These are phyloP conservation scores for Brachionus koreanus DNA, from an alignment of 1,140 invertebrate genomes.

Conservation along the genomic window DNA sequence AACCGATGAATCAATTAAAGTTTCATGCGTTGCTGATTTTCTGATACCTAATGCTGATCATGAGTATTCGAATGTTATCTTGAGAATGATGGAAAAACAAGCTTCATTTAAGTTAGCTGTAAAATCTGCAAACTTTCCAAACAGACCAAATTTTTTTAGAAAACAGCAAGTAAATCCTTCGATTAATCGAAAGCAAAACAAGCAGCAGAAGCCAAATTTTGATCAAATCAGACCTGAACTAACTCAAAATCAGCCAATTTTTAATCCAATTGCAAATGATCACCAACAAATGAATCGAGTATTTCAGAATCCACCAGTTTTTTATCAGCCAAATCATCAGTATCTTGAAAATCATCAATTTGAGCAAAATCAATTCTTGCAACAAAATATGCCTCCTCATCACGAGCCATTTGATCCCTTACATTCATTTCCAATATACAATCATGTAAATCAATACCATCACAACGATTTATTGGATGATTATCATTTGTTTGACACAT, in stretches of 20 bases:
- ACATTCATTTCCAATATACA: neutral
- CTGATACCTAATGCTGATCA: neutral
- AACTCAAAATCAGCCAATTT: neutral
- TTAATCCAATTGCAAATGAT: neutral
- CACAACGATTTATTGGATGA: neutral
- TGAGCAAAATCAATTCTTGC: neutral
- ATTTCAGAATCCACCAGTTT: neutral
- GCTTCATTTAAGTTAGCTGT: slow-evolving; percentile 21
- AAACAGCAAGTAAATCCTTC: neutral
- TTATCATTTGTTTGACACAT: neutral
- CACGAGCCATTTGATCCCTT: neutral
- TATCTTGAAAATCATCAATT: neutral
- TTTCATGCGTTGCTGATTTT: slow-evolving; percentile 31
- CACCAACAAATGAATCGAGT: neutral
- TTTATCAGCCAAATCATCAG: slow-evolving; percentile 8
- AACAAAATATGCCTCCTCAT: neutral
- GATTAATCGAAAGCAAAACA: neutral
- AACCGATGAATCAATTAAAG: neutral
- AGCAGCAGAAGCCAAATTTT: neutral
- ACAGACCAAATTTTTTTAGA: neutral
- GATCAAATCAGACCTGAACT: neutral
- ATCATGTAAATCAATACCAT: neutral
- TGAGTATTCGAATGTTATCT: neutral
- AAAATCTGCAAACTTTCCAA: slow-evolving; percentile 3
- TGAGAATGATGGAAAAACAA: slow-evolving; percentile 26